Conservation (phyloP, 1,140 invertebrate genomes). For the Drosophila punjabiensis region DNA sequence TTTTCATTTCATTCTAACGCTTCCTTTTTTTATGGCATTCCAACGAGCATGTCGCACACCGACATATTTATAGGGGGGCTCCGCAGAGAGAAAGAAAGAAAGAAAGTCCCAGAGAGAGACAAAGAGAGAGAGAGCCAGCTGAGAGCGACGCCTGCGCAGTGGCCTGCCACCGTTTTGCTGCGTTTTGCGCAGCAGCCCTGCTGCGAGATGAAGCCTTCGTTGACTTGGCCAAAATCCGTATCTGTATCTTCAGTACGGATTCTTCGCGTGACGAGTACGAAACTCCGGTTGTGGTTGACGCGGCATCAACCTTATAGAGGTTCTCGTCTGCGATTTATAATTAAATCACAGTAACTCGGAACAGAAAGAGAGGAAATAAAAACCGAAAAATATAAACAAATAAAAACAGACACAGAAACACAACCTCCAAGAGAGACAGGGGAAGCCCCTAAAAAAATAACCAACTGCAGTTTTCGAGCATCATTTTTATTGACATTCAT, state of each 20-base stretch:
- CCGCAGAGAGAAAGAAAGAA: slow-evolving; percentile 4
- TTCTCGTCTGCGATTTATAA: slow-evolving; percentile 45
- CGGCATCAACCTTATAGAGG: neutral
- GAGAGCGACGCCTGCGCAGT: slow-evolving; percentile 52
- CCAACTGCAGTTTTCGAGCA: slow-evolving; percentile 38
- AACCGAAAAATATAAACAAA: slow-evolving; percentile 14
- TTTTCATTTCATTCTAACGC: slow-evolving; percentile 83
- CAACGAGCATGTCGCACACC: slow-evolving; percentile 57
- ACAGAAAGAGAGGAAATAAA: slow-evolving; percentile 20
- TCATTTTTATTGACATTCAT: slow-evolving; percentile 56
- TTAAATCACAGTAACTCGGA: slow-evolving; percentile 49
- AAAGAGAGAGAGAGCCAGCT: neutral
- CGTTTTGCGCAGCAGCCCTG: slow-evolving; percentile 69
- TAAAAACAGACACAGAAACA: slow-evolving; percentile 19
- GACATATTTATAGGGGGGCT: slow-evolving; percentile 19
- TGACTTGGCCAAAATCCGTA: slow-evolving; percentile 45
- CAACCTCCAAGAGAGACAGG: neutral
- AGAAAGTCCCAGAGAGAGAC: neutral
- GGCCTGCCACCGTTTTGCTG: slow-evolving; percentile 34
- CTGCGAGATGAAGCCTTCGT: slow-evolving; percentile 48
- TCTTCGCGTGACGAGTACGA: slow-evolving; percentile 64
- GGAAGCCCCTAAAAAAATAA: neutral
- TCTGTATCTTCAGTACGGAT: slow-evolving; percentile 77
- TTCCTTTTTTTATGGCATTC: slow-evolving; percentile 82
- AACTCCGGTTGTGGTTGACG: slow-evolving; percentile 21